Evolutionary conservation across 2,797 vertebrate genomes (phyloP), one percentile per base, ranked within the genome.

Genomic region (Scomberomorus guttatus): DNA sequence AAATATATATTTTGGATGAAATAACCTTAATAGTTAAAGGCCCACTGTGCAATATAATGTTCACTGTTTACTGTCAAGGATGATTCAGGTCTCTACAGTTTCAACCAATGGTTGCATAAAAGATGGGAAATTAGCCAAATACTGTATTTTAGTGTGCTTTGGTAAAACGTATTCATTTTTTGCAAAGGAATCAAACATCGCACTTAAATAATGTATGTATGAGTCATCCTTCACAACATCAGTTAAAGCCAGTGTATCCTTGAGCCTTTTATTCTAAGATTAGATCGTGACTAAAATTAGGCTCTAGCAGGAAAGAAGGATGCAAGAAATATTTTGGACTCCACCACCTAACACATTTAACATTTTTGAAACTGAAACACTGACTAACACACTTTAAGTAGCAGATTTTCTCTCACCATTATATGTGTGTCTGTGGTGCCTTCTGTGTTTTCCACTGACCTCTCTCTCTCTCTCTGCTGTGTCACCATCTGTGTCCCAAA

Each of bases 401-500:
- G 46, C 55, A 62, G 0, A 20, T 29, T 32, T 59, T 55, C 55
- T 61, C 65, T 59, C 58, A 73, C 8, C n/a, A 7, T 59, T 5
- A 11, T 15, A 29, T 68, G 9, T 42, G 13, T 51, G 9, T 78
- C 4, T 52, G 39, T 11, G 20, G 29, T 15, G 20, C 0, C 74
- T 62, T 44, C 9, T 54, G 15, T 63, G 51, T 72, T 79, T 80
- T 54, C 66, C 70, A 59, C 78, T 77, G 81, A 89, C 81, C 82
- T 84, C 77, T 20, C 29, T 24, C 0, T 27, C 60, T 52, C 13
- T 60, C 56, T 37, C 22, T 69, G 87, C 90, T 90, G 90, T 75
- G 89, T 85, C 79, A 51, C 92, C 92, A 90, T 93, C 89, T 90
- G 92, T 74, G 78, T 52, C 79, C 75, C 65, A 48, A 80, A 87